Evolutionary conservation across 2,797 vertebrate genomes (phyloP).

Genomic region (Mus spretus): DNA sequence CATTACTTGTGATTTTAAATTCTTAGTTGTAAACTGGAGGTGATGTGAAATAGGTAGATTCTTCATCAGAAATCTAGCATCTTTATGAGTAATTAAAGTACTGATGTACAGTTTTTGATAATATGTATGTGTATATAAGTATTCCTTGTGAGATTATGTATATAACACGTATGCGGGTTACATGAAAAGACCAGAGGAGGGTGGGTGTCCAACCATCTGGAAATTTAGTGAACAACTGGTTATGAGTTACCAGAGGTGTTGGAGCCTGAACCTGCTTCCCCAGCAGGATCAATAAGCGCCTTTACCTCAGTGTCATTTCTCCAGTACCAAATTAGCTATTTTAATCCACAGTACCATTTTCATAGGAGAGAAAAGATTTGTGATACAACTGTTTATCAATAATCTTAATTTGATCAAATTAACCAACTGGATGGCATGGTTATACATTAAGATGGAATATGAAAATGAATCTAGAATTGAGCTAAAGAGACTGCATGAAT

Average conservation of each 20-base stretch:
- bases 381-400: neutral
- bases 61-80: neutral
- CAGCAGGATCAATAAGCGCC: neutral
- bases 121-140: neutral
- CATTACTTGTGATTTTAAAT: neutral
- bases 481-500: neutral
- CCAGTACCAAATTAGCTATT: neutral
- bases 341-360: neutral
- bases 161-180: no score
- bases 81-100: neutral
- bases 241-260: neutral
- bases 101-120: neutral
- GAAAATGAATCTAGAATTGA: neutral
- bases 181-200: neutral
- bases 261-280: neutral
- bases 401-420: neutral
- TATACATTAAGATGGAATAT: neutral
- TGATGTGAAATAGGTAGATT: conserved; percentile 12
- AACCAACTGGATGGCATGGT: neutral
- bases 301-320: neutral
- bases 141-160: neutral
- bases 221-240: neutral
- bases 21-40: neutral
- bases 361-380: neutral
- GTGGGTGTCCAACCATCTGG: neutral